Evolutionary conservation across 2,113 vertebrate genomes (phyloP).

Genomic region (Gasterosteus nipponicus): DNA sequence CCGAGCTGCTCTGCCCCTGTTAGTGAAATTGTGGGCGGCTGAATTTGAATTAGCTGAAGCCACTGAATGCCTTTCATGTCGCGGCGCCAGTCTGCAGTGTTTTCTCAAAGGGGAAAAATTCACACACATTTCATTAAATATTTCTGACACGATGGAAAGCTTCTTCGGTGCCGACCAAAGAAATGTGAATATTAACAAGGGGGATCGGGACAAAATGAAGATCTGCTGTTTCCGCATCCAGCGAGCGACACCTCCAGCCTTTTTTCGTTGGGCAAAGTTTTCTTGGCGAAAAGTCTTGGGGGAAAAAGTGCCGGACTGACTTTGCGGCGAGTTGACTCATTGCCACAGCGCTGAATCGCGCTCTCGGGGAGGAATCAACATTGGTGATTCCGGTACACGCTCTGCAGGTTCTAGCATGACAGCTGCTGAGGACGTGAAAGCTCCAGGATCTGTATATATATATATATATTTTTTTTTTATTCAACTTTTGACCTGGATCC

Average conservation of each 20-base stretch:
- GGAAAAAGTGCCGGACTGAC: neutral
- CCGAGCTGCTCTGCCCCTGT: neutral
- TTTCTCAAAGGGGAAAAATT: neutral
- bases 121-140: neutral
- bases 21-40: neutral
- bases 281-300: neutral
- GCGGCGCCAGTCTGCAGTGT: neutral
- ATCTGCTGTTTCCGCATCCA: neutral
- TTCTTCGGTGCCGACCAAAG: neutral
- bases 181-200: neutral
- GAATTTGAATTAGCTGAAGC: neutral
- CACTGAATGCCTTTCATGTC: neutral
- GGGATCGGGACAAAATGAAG: neutral
- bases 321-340: neutral
- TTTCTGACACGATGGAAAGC: neutral
- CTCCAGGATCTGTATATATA: neutral
- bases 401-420: constrained; percentile 48
- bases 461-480: constrained; percentile 40
- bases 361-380: constrained; percentile 17
- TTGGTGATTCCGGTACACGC: constrained; percentile 25
- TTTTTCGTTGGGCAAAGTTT: neutral
- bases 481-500: constrained; percentile 14
- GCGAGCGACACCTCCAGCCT: neutral
- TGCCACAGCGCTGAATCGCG: neutral
- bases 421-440: constrained; percentile 33